Evolutionary conservation across 2,888 invertebrate genomes (phyloP).

Genomic region (Seladonia tumulorum): DNA sequence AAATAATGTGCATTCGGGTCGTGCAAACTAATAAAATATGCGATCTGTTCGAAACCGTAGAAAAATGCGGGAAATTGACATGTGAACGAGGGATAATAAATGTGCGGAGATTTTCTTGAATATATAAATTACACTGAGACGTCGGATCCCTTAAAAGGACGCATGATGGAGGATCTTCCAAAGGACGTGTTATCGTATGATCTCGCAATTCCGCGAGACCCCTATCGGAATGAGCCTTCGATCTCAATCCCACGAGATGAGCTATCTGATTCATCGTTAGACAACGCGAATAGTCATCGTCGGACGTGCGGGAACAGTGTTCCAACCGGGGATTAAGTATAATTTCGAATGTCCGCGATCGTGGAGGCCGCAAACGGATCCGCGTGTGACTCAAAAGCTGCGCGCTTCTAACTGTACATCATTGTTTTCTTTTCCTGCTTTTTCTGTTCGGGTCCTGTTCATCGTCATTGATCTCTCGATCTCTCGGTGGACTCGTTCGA

Average conservation of each 20-base stretch:
- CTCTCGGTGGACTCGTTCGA: slow-evolving; percentile 52
- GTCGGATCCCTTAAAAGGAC: background rate
- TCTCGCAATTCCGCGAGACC: slow-evolving; percentile 8
- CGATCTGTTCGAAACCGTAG: background rate
- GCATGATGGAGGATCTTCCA: background rate
- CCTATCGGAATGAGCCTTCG: slow-evolving; percentile 11
- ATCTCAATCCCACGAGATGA: slow-evolving; percentile 45
- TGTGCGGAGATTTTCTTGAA: background rate
- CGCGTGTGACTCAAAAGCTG: slow-evolving; percentile 40
- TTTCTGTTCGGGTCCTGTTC: background rate
- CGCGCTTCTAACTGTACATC: slow-evolving; percentile 58
- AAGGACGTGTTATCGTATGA: background rate
- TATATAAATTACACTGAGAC: background rate
- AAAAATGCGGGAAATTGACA: background rate
- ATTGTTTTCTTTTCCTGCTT: slow-evolving; percentile 33
- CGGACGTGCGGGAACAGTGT: slow-evolving; percentile 40
- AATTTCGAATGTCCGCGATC: slow-evolving; percentile 58
- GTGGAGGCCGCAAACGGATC: slow-evolving; percentile 42
- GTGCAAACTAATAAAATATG: background rate
- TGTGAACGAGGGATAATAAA: background rate
- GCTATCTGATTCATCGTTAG: slow-evolving; percentile 50
- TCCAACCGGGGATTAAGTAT: slow-evolving; percentile 60
- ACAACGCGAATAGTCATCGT: slow-evolving; percentile 44
- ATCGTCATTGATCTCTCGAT: background rate
- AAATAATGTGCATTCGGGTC: background rate